These are phyloP conservation scores for Harpagifer antarcticus DNA, from an alignment of 2,797 vertebrate genomes.

Conservation along the genomic window DNA sequence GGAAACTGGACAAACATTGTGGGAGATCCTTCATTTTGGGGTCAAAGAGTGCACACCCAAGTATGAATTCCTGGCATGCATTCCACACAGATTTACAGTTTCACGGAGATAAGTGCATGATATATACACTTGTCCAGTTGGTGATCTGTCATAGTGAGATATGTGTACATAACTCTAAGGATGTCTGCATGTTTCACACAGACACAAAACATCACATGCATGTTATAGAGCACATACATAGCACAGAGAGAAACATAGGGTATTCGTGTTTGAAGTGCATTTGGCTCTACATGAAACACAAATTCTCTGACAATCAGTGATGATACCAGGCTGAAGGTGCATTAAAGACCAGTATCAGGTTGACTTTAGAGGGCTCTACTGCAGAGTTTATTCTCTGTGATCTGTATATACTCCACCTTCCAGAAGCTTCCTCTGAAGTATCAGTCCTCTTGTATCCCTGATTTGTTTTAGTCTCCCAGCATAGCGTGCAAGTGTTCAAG, in stretches of 20 bases:
- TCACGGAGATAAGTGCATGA: constrained; percentile 9
- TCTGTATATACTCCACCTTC: constrained; percentile 28
- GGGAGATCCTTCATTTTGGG: constrained; percentile 14
- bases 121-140: constrained; percentile 21
- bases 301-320: constrained; percentile 10
- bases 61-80: constrained; percentile 37
- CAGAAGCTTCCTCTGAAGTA: constrained; percentile 40
- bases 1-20: background rate
- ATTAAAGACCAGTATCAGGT: constrained; percentile 15
- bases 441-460: constrained; percentile 28
- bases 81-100: constrained; percentile 35
- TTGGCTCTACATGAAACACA: constrained; percentile 4
- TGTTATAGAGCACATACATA: background rate
- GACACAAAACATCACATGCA: constrained; percentile 6
- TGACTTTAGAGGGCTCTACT: constrained; percentile 18
- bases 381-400: constrained; percentile 25
- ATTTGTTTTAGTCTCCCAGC: constrained; percentile 40
- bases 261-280: background rate
- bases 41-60: background rate
- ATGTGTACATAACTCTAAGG: constrained; percentile 36
- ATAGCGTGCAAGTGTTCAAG: constrained; percentile 58
- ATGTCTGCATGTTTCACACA: constrained; percentile 30
- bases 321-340: constrained; percentile 2
- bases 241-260: background rate
- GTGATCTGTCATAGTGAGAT: constrained; percentile 50